Percentiles rank a stretch among this genome's conserved stretches.
Evolutionary conservation across 2,113 vertebrate genomes (phyloP).

Genomic region (Ochotona princeps): DNA sequence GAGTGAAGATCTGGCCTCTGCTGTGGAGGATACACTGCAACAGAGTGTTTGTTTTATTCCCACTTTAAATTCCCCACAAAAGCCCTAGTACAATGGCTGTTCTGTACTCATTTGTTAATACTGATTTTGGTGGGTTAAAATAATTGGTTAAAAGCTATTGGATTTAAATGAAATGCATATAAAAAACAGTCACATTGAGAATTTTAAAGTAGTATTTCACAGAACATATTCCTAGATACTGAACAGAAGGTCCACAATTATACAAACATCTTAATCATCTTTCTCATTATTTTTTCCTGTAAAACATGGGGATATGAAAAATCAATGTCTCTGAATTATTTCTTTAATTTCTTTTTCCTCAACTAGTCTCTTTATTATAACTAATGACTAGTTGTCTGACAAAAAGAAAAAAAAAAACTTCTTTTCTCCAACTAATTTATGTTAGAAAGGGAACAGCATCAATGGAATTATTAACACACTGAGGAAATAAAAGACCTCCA

Average conservation of each 20-base stretch:
- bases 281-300: constrained; percentile 65
- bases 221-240: not conserved
- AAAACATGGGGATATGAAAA: constrained; percentile 42
- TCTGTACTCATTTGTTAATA: not conserved
- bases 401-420: constrained; percentile 52
- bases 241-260: constrained; percentile 53
- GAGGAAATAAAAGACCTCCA: constrained; percentile 32
- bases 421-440: constrained; percentile 49
- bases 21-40: not conserved
- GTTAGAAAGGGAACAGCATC: not conserved
- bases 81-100: not conserved
- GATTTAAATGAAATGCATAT: not conserved
- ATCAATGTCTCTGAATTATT: constrained; percentile 55
- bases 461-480: constrained; percentile 46
- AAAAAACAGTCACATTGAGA: constrained; percentile 26
- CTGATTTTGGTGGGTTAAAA: not conserved
- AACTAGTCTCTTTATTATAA: constrained; percentile 41
- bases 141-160: not conserved
- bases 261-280: constrained; percentile 34
- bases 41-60: not conserved
- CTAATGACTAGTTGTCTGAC: constrained; percentile 41
- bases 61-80: not conserved
- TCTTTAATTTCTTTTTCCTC: constrained; percentile 1
- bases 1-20: not conserved
- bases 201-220: constrained; percentile 10